Evolutionary conservation across 2,888 invertebrate species (phyloP), one percentile per base, ranked within the genome.

Genomic region (Mechanitis mazaeus): DNA sequence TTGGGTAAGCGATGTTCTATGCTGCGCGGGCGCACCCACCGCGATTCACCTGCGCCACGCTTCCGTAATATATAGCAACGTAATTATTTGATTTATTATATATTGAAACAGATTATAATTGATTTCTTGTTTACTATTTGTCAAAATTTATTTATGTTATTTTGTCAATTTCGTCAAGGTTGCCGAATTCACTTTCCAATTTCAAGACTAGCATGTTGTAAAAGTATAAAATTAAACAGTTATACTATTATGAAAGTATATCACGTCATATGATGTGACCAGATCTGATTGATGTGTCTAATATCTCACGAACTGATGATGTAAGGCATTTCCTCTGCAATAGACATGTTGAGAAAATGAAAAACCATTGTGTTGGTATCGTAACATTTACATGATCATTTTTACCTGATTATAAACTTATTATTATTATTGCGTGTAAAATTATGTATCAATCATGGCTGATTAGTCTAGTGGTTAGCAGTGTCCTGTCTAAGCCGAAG

Each of bases 1-100:
- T 83, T 81, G 79, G 74, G 80, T 76, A 82, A 82, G 74, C 73
- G 80, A 81, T 80, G 79, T 76, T 59, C 59, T 47, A 50, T 75
- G 77, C 59, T 54, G 69, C 68, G 78, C 74, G 69, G 72, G 75
- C 80, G 78, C 79, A 78, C 80, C 79, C 72, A 74, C 75, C 68
- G 71, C 72, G 76, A 75, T 77, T 71, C 83, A 84, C 83, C 83
- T 84, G 84, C 74, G 47, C 53, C 38, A 53, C 60, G 60, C 63
- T 60, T 60, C 59, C 57, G 62, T 59, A 60, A 60, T 54, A 58
- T 57, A 50, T 45, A 45, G 42, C 45, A 50, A 50, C 31, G 50
- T 42, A 42, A 35, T 35, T 31, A 50, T 50, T 50, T 50, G 50
- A 50, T 50, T 50, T 50, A 50, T 50, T 50, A 31, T 50, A 42